These are phyloP conservation scores for Elachura formosa DNA, from an alignment of 2,113 vertebrate species.

Conservation along the genomic window DNA sequence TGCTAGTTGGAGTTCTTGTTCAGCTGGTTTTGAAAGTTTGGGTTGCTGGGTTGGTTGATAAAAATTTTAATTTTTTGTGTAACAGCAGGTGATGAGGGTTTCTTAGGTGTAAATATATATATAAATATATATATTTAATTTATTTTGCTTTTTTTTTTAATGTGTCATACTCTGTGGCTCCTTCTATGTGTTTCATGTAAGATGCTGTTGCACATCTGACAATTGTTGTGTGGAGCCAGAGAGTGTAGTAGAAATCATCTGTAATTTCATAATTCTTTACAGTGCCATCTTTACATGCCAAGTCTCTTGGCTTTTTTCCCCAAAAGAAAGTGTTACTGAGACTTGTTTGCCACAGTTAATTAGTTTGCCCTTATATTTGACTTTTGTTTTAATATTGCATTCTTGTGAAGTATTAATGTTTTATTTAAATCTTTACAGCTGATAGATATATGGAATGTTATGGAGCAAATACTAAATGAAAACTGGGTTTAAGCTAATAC, in stretches of 20 bases:
- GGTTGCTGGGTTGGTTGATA: background rate
- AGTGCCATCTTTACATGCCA: too few relatives aligned
- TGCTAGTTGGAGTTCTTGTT: background rate
- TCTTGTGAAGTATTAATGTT: constrained; percentile 56
- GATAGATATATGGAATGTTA: constrained; percentile 42
- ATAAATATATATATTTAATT: background rate
- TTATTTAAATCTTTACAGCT: constrained; percentile 53
- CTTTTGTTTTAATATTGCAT: constrained; percentile 38
- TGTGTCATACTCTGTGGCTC: background rate
- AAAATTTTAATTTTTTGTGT: background rate
- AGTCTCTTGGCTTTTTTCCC: background rate
- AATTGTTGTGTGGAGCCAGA: background rate
- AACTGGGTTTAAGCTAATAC: constrained; percentile 57
- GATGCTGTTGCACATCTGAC: background rate
- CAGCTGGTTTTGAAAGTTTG: background rate
- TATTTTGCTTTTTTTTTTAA: background rate
- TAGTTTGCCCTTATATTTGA: constrained; percentile 31
- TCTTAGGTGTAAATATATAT: background rate
- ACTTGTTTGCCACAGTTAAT: constrained; percentile 23
- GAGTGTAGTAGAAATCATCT: background rate
- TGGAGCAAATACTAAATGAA: constrained; percentile 50
- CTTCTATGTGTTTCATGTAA: background rate
- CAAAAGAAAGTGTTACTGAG: background rate
- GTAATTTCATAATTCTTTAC: constrained; percentile 7
- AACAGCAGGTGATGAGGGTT: background rate